Evolutionary conservation across 2,113 vertebrate species (phyloP), one percentile per base, ranked within the genome.

Genomic region (Nerophis lumbriciformis): DNA sequence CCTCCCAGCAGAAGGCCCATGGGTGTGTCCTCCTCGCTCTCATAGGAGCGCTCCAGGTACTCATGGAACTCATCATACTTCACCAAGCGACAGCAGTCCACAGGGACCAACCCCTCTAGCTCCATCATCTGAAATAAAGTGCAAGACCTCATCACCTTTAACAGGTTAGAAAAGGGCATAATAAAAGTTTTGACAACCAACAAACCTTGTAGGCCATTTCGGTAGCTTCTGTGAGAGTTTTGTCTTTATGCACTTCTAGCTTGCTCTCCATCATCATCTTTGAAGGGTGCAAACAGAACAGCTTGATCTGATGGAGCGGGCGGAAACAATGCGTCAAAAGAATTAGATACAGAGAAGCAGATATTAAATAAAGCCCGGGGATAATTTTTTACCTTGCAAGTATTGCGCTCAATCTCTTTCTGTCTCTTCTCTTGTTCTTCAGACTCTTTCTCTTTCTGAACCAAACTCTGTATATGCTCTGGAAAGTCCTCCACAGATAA

Each of bases 11-110:
- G 90, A 65, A 95, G 84, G 37, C 96, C 97, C 95, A 99, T 97
- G 0, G 93, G 93, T 1, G 94, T 97, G 68, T 96, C 94, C 81
- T 95, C 93, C 61, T 99, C 95, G 5, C 93, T 95, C 83, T 99
- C 97, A 0, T 98, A 99, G 0, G 96, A 99, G 53, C 94, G 90
- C 68, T 99, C 97, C 73, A 99, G 87, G 82, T 98, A 98, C 89
- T 99, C 97, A 1, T 99, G 97, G 75, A 99, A 98, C 87, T 99
- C 97, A 36, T 99, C 97, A 0, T 99, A 99, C 68, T 99, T 99
- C 65, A 99, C 95, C 73, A 99, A 88, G 59, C 97, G 95, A 82
- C 96, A 99, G 75, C 95, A 98, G 71, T 96, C 94, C 72, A 94
- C 72, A 19, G 94, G 83, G 77, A 95, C 83, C 0, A 90, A 75